phyloP scores from a whole-genome alignment of 2,888 invertebrate species.

The Caenorhabditis panamensis region DNA sequence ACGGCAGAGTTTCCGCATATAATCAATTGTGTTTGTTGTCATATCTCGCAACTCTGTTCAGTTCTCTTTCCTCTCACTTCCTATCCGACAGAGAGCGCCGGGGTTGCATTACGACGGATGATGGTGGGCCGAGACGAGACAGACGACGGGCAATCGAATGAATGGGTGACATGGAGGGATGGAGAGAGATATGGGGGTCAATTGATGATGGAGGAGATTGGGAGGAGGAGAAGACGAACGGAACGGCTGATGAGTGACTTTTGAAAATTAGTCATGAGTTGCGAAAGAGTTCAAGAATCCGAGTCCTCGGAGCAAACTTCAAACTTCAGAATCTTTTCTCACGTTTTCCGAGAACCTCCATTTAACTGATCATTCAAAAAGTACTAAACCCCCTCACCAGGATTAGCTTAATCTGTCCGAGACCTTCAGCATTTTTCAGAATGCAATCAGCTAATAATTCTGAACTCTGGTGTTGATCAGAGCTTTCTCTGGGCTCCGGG shows the following conservation, averaged over 20 bases:
- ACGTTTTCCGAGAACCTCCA: no score
- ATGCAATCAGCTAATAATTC: not conserved
- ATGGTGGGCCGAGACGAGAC: no score
- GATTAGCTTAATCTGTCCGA: no score
- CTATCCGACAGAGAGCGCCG: constrained; percentile 1
- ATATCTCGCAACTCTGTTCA: constrained; percentile 47
- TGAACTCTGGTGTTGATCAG: not conserved
- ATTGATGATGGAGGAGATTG: constrained; percentile 1
- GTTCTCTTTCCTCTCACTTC: constrained; percentile 8
- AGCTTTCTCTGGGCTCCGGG: no score
- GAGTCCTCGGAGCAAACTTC: no score
- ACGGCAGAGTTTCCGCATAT: constrained; percentile 61
- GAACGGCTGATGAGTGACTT: constrained; percentile 15
- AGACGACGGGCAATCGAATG: constrained; percentile 3
- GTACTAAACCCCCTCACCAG: no score
- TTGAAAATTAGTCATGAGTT: constrained; percentile 30
- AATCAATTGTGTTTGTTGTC: constrained; percentile 62
- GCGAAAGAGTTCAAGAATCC: not conserved
- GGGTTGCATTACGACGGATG: constrained; percentile 54
- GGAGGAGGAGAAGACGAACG: not conserved
- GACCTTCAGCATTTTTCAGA: no score
- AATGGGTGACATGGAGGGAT: not conserved
- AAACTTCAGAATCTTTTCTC: no score
- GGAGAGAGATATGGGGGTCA: constrained; percentile 8
- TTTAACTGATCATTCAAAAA: no score